These are phyloP conservation scores for Eudasyphora cyanicolor DNA, from an alignment of 2,888 invertebrate genomes.

Conservation along the genomic window DNA sequence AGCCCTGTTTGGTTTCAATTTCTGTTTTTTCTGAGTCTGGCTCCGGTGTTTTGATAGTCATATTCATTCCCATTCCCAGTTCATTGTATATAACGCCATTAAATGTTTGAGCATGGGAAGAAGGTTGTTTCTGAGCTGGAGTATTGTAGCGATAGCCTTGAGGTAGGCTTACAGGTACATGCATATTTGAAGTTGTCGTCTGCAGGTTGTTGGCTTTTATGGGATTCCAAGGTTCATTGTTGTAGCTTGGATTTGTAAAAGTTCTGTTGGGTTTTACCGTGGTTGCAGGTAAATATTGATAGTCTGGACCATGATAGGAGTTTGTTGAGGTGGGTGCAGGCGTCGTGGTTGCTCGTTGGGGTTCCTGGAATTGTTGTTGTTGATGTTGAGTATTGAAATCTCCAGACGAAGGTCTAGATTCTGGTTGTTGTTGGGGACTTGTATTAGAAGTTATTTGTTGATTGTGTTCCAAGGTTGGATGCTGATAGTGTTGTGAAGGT, in stretches of 20 bases:
- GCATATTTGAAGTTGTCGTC: neutral
- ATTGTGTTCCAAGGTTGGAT: neutral
- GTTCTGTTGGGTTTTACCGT: neutral
- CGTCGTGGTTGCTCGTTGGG: neutral
- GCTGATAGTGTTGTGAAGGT: neutral
- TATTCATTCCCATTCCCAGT: slow-evolving; percentile 28
- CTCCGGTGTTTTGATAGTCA: neutral
- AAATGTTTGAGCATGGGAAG: neutral
- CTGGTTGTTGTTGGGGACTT: neutral
- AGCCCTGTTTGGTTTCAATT: slow-evolving; percentile 24
- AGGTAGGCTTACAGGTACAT: slow-evolving; percentile 18
- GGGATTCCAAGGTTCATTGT: slow-evolving; percentile 2
- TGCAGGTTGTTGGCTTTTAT: neutral
- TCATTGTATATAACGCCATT: slow-evolving; percentile 41
- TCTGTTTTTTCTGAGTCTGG: neutral
- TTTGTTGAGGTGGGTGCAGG: neutral
- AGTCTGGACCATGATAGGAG: neutral
- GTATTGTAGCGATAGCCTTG: slow-evolving; percentile 44
- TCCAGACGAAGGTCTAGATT: no score
- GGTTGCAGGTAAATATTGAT: slow-evolving; percentile 12
- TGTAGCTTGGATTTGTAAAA: neutral
- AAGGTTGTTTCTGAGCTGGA: slow-evolving; percentile 12
- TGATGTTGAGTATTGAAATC: no score
- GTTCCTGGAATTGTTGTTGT: neutral
- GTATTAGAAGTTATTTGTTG: neutral